Percentiles rank a stretch among this genome's conserved stretches.
Evolutionary conservation across 1,140 invertebrate species (phyloP).

Genomic region (Drosophila navojoa): DNA sequence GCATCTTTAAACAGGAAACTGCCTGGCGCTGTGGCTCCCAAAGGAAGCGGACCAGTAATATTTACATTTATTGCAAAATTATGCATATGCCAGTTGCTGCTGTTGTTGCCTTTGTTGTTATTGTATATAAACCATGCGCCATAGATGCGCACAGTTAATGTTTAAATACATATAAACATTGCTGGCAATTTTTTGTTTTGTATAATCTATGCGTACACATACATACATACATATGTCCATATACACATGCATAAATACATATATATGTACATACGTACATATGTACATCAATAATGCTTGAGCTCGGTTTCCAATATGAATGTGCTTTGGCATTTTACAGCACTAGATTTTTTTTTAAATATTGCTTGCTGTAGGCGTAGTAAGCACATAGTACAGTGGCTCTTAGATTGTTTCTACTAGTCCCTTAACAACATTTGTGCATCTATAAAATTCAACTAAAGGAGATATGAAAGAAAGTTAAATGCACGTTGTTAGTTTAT

Average conservation of each 20-base stretch:
- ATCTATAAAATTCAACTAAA: no score
- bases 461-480: no score
- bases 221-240: neutral
- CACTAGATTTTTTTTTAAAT: no score
- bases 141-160: conserved; percentile 27
- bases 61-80: conserved; percentile 82
- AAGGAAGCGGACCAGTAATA: conserved; percentile 79
- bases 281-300: no score
- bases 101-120: conserved; percentile 2
- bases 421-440: no score
- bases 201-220: neutral
- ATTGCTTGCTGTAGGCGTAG: no score
- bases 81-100: conserved; percentile 71
- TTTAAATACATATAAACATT: conserved; percentile 25
- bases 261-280: no score
- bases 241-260: neutral
- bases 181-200: conserved; percentile 15
- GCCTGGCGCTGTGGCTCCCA: conserved; percentile 73
- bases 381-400: no score
- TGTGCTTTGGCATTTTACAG: no score
- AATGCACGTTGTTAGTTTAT: no score
- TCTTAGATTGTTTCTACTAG: no score
- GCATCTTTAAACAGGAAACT: conserved; percentile 61
- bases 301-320: no score
- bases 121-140: conserved; percentile 26